A percentile compares a stretch with the other conserved stretches of the same genome.
These are phyloP conservation scores for Pasiphila rectangulata DNA, from an alignment of 2,888 invertebrate genomes.

Conservation along the genomic window DNA sequence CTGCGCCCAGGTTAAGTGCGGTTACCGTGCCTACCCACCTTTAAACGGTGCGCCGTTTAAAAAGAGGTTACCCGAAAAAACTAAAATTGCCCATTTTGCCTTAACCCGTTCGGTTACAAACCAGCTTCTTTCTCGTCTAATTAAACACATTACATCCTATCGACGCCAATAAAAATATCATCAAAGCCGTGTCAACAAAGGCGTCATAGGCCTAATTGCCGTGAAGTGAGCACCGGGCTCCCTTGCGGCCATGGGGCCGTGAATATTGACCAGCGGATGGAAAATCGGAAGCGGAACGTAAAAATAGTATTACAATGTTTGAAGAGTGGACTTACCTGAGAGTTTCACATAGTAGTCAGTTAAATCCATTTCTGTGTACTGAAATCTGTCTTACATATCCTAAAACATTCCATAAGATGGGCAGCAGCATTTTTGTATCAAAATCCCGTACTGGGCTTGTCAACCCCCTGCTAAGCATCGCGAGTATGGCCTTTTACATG, in stretches of 20 bases:
- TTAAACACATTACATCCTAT: constrained; percentile 24
- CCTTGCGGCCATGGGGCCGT: constrained; percentile 32
- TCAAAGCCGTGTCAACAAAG: constrained; percentile 44
- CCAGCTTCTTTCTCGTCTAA: constrained; percentile 18
- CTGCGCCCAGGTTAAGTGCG: no score
- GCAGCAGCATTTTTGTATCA: no score
- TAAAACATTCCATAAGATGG: no score
- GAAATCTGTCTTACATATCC: no score
- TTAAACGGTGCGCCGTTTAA: no score
- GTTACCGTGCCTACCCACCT: no score
- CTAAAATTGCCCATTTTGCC: neutral
- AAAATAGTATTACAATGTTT: constrained; percentile 31
- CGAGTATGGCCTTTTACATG: no score
- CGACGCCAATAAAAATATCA: constrained; percentile 39
- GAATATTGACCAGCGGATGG: constrained; percentile 39
- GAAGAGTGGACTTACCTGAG: neutral
- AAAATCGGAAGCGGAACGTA: constrained; percentile 43
- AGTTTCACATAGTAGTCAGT: no score
- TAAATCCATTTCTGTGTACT: no score
- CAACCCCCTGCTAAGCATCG: no score
- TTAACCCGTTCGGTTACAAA: constrained; percentile 1
- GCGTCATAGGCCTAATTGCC: constrained; percentile 52
- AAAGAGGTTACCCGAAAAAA: neutral
- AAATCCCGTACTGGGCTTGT: no score
- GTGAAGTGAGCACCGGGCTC: constrained; percentile 48